phyloP scores from a whole-genome alignment of 2,888 invertebrate species.

The Digitonthophagus gazella region DNA sequence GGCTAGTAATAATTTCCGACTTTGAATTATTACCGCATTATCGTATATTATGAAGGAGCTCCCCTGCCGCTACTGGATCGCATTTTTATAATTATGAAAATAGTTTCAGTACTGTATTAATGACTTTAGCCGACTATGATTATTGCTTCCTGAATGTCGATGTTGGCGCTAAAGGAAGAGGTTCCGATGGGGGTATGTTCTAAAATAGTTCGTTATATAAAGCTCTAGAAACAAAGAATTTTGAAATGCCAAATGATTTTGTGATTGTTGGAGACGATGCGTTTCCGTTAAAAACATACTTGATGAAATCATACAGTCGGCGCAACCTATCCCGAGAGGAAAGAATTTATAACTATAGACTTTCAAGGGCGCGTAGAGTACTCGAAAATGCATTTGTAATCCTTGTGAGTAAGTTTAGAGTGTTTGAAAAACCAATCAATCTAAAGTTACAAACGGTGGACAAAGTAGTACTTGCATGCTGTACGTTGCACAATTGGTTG shows the following conservation, averaged over 20 bases:
- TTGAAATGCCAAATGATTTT: not conserved
- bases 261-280: not conserved
- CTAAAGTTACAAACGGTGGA: not conserved
- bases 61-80: no score
- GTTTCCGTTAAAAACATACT: not conserved
- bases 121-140: constrained; percentile 9
- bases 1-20: no score
- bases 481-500: no score
- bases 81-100: constrained; percentile 22
- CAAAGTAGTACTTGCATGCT: not conserved
- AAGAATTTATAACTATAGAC: not conserved
- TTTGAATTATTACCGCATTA: no score
- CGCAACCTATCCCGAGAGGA: not conserved
- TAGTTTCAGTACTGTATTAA: constrained; percentile 16
- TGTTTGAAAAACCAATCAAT: not conserved
- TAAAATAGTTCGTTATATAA: not conserved
- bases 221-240: not conserved
- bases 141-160: constrained; percentile 18
- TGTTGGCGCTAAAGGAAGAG: constrained; percentile 14
- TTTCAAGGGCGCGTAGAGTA: not conserved
- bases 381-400: not conserved
- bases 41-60: no score
- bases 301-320: not conserved
- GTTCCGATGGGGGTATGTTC: constrained; percentile 9
- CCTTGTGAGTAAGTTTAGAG: not conserved